Base-by-base conservation (phyloP, 2,888 invertebrate species). In the Ommatoiulus sabulosus region DNA sequence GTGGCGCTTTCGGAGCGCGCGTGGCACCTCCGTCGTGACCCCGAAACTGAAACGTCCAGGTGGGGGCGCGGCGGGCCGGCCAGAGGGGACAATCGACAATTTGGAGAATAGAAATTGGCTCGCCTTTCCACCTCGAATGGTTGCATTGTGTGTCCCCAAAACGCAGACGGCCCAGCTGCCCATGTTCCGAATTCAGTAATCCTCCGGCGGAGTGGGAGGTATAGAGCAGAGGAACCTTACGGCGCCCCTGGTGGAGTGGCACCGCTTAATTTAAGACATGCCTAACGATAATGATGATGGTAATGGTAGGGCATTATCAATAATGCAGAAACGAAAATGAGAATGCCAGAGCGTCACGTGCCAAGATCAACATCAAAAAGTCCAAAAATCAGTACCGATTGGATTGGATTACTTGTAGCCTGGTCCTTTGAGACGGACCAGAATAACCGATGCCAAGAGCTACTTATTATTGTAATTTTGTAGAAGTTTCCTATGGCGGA, bases 21-120 rank as follows among this genome's bases (percentile, higher is more conserved):
- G 63, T 63, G 63, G 63, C 63, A 63, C 63, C 63, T 20, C 63
- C 20, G 63, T 7, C 20, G 63, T 63, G 63, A 63, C 63, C 63
- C 63, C 63, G 20, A 63, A 63, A n/a, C 63, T 20, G 63, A n/a
- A 7, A n/a, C 7, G 63, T 1, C 63, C 63, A 63, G 63, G 63
- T 63, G 63, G 63, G 63, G 63, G 63, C 20, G 63, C n/a, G 4
- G 63, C 20, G 63, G 35, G 63, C 63, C 20, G 20, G 63, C 63
- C 63, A 63, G 63, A 63, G 63, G 63, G 63, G 20, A 63, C 63
- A 63, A 63, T 63, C 20, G 63, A 63, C n/a, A n/a, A 63, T 63
- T 20, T 63, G 63, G 63, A 63, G 20, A 63, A 63, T 63, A 20
- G 63, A 6, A n/a, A 63, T n/a, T 20, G 63, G 63, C 63, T 63